phyloP scores from a whole-genome alignment of 2,888 invertebrate genomes.

The Drosophila melanosoma region DNA sequence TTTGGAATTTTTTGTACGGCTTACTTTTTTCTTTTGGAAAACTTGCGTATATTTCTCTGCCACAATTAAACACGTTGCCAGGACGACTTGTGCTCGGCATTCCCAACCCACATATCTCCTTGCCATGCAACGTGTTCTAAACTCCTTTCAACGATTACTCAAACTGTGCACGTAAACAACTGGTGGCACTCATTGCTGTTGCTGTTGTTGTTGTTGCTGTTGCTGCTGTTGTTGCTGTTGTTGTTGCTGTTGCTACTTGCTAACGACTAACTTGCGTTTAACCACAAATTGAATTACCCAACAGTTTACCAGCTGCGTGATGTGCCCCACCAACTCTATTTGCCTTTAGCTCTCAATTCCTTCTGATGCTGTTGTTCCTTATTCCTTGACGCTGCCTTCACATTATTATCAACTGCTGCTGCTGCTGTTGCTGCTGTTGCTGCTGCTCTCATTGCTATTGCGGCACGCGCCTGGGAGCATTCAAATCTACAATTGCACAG shows the following conservation, averaged over 20 bases:
- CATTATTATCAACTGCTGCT: slow-evolving; percentile 51
- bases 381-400: neutral
- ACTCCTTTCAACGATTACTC: slow-evolving; percentile 40
- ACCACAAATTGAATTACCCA: slow-evolving; percentile 80
- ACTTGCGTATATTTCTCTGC: slow-evolving; percentile 55
- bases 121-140: neutral
- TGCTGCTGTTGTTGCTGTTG: slow-evolving; percentile 13
- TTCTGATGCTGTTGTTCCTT: slow-evolving; percentile 1
- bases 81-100: slow-evolving; percentile 40
- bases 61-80: slow-evolving; percentile 70
- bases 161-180: slow-evolving; percentile 54
- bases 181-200: slow-evolving; percentile 28
- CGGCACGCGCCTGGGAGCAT: slow-evolving; percentile 46
- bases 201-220: slow-evolving; percentile 13
- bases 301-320: slow-evolving; percentile 71
- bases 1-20: slow-evolving; percentile 27
- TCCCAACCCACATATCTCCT: too few relatives aligned
- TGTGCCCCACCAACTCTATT: slow-evolving; percentile 43
- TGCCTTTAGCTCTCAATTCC: slow-evolving; percentile 12
- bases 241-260: slow-evolving; percentile 38
- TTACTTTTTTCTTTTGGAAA: slow-evolving; percentile 21
- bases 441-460: slow-evolving; percentile 4
- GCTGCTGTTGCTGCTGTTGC: too few relatives aligned
- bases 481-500: slow-evolving; percentile 53
- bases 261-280: slow-evolving; percentile 72